These are phyloP conservation scores for Myxocyprinus asiaticus DNA, from an alignment of 2,113 vertebrate species.

Conservation along the genomic window DNA sequence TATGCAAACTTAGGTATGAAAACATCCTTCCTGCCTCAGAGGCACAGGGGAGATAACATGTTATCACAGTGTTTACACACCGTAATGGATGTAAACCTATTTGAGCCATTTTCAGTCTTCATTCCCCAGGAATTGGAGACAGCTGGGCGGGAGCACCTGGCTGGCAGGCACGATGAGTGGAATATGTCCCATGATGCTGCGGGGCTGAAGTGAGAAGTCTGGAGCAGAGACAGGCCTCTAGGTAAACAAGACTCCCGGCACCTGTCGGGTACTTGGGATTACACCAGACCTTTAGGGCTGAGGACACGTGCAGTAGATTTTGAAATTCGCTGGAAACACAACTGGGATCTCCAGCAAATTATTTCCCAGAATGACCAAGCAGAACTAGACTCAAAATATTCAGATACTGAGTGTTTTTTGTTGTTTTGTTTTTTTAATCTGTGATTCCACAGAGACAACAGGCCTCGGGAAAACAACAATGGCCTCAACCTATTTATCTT, in stretches of 20 bases:
- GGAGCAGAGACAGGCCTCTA: constrained; percentile 64
- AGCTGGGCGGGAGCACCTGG: constrained; percentile 75
- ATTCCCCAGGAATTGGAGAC: constrained; percentile 57
- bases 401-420: background rate
- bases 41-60: constrained; percentile 21
- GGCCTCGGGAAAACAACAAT: constrained; percentile 24
- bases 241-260: constrained; percentile 67
- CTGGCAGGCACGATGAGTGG: constrained; percentile 65
- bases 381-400: background rate
- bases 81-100: constrained; percentile 36
- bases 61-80: constrained; percentile 32
- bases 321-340: background rate
- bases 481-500: constrained; percentile 32
- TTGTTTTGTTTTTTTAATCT: background rate
- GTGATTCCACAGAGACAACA: background rate
- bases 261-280: constrained; percentile 67
- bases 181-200: constrained; percentile 67
- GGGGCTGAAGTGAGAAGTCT: constrained; percentile 66
- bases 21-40: constrained; percentile 28
- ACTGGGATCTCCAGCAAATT: background rate
- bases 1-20: constrained; percentile 4
- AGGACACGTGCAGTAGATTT: background rate
- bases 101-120: constrained; percentile 39
- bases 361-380: constrained; percentile 1
- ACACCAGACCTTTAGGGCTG: constrained; percentile 64